Evolutionary conservation across 1,140 invertebrate species (phyloP), one percentile per base, ranked within the genome.

Genomic region (Drosophila hydei): DNA sequence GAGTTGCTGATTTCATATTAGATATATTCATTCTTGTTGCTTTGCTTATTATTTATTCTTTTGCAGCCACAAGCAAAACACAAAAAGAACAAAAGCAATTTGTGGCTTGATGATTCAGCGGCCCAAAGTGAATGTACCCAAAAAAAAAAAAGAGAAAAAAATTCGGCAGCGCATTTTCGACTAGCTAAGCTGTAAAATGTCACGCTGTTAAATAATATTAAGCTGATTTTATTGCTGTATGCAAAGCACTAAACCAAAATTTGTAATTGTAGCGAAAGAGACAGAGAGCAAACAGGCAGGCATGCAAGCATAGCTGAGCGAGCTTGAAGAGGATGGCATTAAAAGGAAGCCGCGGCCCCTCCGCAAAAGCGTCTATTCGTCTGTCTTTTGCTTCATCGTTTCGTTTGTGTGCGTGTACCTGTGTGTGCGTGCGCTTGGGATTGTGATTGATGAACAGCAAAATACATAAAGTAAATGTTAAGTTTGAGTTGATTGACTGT

Each of bases 1-100:
- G 30, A 33, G 11, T 69, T 80, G 76, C 76, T 84, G 75, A 84
- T 84, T 84, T 79, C 72, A 72, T 84, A 83, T 83, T 84, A 79
- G 60, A 56, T 67, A 43, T 42, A 30, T 42, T 42, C 38, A 11
- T 12, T 54, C 55, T 72, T 67, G 54, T 63, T 64, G 56, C 71
- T 64, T 8, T 33, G 61, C 68, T 67, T 79, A 68, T 83, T 83
- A 72, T 79, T 75, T 72, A 79, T 83, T 77, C 67, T 78, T 79
- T 79, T 63, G 58, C 43, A 72, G 78, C 38, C 36, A 56, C 54
- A 42, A 18, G 40, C 14, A 27, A 43, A 43, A 9, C 4, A 23
- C 19, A 16, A 40, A 12, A 42, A 48, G 2, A 48, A 30, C 36
- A 55, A 23, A 12, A 40, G 38, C 65, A 69, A 69, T 43, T 73